Evolutionary conservation across 2,888 invertebrate genomes (phyloP).

Genomic region (Bedellia somnulentella): DNA sequence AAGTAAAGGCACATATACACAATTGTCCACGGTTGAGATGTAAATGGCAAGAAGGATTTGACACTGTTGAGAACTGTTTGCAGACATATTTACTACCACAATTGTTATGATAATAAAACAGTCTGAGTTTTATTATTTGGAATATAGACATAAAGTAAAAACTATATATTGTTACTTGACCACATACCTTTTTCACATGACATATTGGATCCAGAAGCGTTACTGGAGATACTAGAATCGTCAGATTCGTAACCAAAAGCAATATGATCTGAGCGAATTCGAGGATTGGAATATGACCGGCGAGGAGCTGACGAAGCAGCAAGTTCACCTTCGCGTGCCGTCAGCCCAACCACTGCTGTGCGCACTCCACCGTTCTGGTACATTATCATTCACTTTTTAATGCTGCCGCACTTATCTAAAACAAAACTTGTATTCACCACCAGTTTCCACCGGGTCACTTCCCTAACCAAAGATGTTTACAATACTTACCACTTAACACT

Average conservation of each 20-base stretch:
- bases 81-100: too few relatives aligned
- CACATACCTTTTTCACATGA: slow-evolving; percentile 47
- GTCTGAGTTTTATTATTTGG: too few relatives aligned
- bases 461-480: slow-evolving; percentile 3
- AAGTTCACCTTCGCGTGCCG: slow-evolving; percentile 15
- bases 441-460: slow-evolving; percentile 12
- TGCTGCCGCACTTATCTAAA: slow-evolving; percentile 12
- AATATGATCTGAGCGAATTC: slow-evolving; percentile 29
- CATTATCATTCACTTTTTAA: slow-evolving; percentile 45
- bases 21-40: too few relatives aligned
- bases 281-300: slow-evolving; percentile 26
- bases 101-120: too few relatives aligned
- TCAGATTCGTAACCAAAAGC: slow-evolving; percentile 51
- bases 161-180: too few relatives aligned
- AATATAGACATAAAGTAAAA: too few relatives aligned
- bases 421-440: slow-evolving; percentile 13
- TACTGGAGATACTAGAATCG: slow-evolving; percentile 52
- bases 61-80: too few relatives aligned
- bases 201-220: slow-evolving; percentile 48
- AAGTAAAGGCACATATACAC: too few relatives aligned
- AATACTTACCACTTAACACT: not conserved
- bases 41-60: too few relatives aligned
- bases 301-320: slow-evolving; percentile 18
- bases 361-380: slow-evolving; percentile 24
- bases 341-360: slow-evolving; percentile 10